Percentiles rank a stretch among this genome's conserved stretches.
These are phyloP conservation scores for Pogonognathellus flavescens DNA, from an alignment of 1,140 invertebrate species.

Conservation along the genomic window DNA sequence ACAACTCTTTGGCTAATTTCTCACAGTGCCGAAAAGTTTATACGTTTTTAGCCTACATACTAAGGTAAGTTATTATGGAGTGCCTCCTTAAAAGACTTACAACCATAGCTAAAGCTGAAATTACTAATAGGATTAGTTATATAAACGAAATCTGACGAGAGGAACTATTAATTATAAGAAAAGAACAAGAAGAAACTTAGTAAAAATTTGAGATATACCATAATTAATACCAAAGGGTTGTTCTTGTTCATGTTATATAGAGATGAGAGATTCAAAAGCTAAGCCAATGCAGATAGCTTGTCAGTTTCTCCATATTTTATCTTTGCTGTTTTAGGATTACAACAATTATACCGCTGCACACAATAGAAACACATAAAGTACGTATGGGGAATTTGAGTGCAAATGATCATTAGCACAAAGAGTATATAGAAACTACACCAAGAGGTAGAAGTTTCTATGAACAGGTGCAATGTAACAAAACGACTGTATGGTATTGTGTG, in stretches of 20 bases:
- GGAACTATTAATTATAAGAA: no score
- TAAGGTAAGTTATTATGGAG: neutral
- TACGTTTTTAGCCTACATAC: neutral
- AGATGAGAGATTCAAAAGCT: no score
- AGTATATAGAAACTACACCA: neutral
- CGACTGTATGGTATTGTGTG: neutral
- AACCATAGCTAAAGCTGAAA: slow-evolving; percentile 5
- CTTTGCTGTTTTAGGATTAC: slow-evolving; percentile 15
- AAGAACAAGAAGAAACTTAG: no score
- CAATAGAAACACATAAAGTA: neutral
- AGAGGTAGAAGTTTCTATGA: no score
- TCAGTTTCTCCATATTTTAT: slow-evolving; percentile 11
- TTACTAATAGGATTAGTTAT: neutral
- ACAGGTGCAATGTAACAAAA: no score
- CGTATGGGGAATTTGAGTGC: neutral
- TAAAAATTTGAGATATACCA: no score
- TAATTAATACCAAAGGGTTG: no score
- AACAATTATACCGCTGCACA: neutral
- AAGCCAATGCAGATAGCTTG: neutral
- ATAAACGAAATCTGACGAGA: no score
- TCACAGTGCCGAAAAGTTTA: neutral
- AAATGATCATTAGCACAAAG: neutral
- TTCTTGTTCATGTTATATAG: no score
- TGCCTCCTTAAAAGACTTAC: neutral
- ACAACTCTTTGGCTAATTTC: neutral